Base-by-base conservation (phyloP, 1,140 invertebrate genomes). In the Macrostomum lignano region DNA sequence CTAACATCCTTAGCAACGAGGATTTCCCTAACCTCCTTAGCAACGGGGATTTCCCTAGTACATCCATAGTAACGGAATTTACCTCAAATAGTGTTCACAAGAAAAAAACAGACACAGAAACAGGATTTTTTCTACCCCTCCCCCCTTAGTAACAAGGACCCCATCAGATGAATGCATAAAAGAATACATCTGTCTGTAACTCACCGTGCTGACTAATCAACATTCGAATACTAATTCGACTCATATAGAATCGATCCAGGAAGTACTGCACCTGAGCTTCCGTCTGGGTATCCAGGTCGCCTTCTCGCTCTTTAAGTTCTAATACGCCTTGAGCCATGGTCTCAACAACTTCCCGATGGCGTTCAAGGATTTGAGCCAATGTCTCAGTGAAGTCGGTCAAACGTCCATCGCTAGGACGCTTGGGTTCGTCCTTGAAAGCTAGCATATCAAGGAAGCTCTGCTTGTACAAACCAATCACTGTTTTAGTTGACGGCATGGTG, bases 181-280 rank as follows among this genome's bases (percentile, higher is more conserved):
- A n/a, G n/a, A n/a, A n/a, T n/a, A n/a, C n/a, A n/a, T n/a, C n/a
- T n/a, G n/a, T n/a, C n/a, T 15, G 21, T 22, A 20, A 72, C 74
- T 74, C 60, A 88, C 81, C 81, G 59, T 96, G 88, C 49, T 96
- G 88, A 58, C 93, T 93, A 31, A 94, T 94, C 2, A 96, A 65
- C 86, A 94, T 94, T 44, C 86, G 63, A 44, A 96, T 96, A 19
- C 77, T 81, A 45, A 94, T 86, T 30, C 82, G 65, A 28, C 77
- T 91, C 73, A 91, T 86, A 49, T 88, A 88, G 55, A 88, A 88
- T 35, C 86, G 63, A 55, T 96, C 84, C 20, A 96, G 61, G 63
- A 98, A 98, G 61, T 96, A 96, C 59, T 96, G 88, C 45, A 94
- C 86, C 42, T 73, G 76, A 51, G 75, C 71, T 55, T 91, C 81